Percentiles rank a stretch among this genome's conserved stretches.
phyloP scores from a whole-genome alignment of 2,888 invertebrate species.

The Tinea trinotella region DNA sequence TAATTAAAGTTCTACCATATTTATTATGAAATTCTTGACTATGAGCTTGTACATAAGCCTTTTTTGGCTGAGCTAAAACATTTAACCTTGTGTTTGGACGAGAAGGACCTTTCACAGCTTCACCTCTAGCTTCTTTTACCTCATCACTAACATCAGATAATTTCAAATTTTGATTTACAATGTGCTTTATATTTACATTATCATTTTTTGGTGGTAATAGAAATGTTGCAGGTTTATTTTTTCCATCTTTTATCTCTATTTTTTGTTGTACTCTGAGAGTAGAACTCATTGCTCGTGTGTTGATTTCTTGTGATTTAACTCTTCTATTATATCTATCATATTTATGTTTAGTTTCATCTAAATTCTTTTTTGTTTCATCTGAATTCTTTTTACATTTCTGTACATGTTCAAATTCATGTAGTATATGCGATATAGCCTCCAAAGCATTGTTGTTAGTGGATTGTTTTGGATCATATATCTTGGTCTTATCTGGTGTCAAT shows the following conservation, averaged over 20 bases:
- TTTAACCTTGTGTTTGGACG: constrained; percentile 38
- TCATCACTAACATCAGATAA: constrained; percentile 51
- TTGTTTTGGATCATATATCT: constrained; percentile 26
- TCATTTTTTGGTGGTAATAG: constrained; percentile 8
- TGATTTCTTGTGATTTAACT: constrained; percentile 26
- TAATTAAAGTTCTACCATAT: constrained; percentile 36
- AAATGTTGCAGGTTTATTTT: not conserved
- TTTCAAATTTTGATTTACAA: constrained; percentile 32
- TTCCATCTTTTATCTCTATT: not conserved
- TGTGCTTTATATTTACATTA: constrained; percentile 4
- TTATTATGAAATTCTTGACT: constrained; percentile 42
- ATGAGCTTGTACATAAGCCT: constrained; percentile 44
- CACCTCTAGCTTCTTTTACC: constrained; percentile 55
- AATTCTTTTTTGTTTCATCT: constrained; percentile 26
- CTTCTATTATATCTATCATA: constrained; percentile 25
- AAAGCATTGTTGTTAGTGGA: constrained; percentile 41
- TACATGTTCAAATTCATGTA: constrained; percentile 51
- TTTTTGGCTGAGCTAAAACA: constrained; percentile 55
- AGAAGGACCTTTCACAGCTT: constrained; percentile 57
- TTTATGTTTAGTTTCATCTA: constrained; percentile 24
- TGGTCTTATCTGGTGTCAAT: constrained; percentile 34
- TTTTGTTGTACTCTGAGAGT: not conserved
- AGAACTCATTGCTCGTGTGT: too few relatives aligned
- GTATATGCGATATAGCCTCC: constrained; percentile 53
- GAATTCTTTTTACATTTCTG: constrained; percentile 36